A percentile compares a stretch with the other conserved stretches of the same genome.
Conservation (phyloP, 2,888 invertebrate species). For the Chaitophorus viminalis region DNA sequence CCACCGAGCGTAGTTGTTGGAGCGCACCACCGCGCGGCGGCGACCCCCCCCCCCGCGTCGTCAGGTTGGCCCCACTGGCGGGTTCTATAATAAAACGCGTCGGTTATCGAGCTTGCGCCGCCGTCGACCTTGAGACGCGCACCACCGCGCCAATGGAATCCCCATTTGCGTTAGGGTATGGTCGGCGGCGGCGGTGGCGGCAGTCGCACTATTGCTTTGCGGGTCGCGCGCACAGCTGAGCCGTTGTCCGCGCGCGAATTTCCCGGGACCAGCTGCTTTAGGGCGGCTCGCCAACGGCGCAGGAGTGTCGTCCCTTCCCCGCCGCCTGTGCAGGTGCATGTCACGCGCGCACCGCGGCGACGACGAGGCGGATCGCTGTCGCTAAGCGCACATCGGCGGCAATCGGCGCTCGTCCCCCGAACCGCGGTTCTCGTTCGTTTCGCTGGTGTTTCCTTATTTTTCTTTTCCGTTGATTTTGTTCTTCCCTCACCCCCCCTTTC, state of each 20-base stretch:
- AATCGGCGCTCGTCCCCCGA: constrained; percentile 16
- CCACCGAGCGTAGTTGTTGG: too few species aligned
- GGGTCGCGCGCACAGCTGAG: constrained; percentile 25
- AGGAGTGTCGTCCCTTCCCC: neutral
- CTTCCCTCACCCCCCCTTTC: too few species aligned
- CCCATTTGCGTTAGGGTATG: constrained; percentile 46
- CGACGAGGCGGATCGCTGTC: neutral
- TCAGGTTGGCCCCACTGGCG: neutral
- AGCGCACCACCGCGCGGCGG: too few species aligned
- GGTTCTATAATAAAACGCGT: too few species aligned
- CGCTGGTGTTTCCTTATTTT: too few species aligned
- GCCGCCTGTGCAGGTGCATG: neutral
- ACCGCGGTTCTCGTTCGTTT: too few species aligned
- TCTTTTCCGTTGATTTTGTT: constrained; percentile 5
- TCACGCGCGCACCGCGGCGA: neutral
- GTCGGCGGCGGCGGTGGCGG: constrained; percentile 37
- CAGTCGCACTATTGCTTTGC: too few species aligned
- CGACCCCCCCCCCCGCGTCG: too few species aligned
- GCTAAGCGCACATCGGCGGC: neutral
- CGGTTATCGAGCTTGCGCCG: constrained; percentile 12
- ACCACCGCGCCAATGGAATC: neutral
- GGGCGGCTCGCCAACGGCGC: constrained; percentile 50
- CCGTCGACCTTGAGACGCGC: constrained; percentile 26
- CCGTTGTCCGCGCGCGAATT: constrained; percentile 29
- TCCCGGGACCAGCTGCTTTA: constrained; percentile 44